phyloP scores from a whole-genome alignment of 2,888 invertebrate genomes.

The Dione vanillae region DNA sequence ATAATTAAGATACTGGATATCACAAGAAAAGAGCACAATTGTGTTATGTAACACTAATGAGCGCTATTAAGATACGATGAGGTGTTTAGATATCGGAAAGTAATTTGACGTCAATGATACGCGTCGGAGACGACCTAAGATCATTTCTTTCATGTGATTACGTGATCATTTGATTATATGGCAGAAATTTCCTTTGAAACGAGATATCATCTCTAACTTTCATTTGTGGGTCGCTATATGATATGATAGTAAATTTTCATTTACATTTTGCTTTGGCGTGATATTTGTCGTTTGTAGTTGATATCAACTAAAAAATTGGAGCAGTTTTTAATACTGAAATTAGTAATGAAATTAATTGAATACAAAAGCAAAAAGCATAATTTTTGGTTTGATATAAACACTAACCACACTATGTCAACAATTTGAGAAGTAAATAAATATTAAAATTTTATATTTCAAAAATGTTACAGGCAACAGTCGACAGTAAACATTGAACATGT shows the following conservation, averaged over 20 bases:
- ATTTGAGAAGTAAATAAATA: too few relatives aligned
- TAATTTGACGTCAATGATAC: slow-evolving; percentile 66
- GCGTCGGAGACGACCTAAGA: slow-evolving; percentile 68
- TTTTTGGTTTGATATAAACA: background rate
- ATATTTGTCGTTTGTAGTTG: background rate
- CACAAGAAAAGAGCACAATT: slow-evolving; percentile 28
- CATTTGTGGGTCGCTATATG: background rate
- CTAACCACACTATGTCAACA: too few relatives aligned
- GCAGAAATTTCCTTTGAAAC: background rate
- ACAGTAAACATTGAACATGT: background rate
- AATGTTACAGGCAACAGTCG: background rate
- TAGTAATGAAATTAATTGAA: background rate
- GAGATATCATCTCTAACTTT: background rate
- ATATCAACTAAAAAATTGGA: background rate
- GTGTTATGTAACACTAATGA: slow-evolving; percentile 35
- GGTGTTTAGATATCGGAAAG: slow-evolving; percentile 32
- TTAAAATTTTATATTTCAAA: background rate
- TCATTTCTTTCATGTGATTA: slow-evolving; percentile 47
- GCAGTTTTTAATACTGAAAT: background rate
- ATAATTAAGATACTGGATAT: slow-evolving; percentile 37
- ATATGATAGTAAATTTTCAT: background rate
- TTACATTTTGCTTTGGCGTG: background rate
- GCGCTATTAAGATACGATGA: slow-evolving; percentile 24
- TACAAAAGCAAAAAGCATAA: background rate
- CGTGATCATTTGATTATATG: slow-evolving; percentile 8